Conservation (phyloP, 1,140 invertebrate species). For the Samia ricini region DNA sequence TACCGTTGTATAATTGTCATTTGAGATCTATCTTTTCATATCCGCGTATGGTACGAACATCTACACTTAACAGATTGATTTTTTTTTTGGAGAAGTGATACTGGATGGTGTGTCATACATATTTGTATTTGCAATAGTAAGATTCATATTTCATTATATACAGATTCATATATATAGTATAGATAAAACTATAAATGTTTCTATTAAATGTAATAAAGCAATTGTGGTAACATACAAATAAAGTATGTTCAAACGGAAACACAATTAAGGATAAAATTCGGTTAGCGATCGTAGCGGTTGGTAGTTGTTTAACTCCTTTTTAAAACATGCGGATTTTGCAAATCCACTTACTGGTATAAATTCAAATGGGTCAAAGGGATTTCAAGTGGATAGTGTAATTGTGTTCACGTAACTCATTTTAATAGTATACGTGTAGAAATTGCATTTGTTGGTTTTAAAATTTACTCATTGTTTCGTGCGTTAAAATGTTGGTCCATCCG, state of each 20-base stretch:
- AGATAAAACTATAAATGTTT: not conserved
- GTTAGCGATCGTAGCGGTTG: conserved; percentile 51
- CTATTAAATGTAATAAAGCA: not conserved
- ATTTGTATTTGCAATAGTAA: too few species aligned
- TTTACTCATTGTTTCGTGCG: too few species aligned
- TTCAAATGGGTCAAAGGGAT: conserved; percentile 16
- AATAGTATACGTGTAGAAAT: not conserved
- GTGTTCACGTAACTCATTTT: conserved; percentile 5
- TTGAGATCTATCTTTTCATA: too few species aligned
- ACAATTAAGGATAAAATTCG: conserved; percentile 43
- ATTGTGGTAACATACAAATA: conserved; percentile 8
- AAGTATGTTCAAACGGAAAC: not conserved
- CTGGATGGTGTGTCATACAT: not conserved
- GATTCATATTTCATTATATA: too few species aligned
- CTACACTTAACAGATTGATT: not conserved
- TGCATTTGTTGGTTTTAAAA: not conserved
- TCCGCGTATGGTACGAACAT: too few species aligned
- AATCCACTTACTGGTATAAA: conserved; percentile 26
- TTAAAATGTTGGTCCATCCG: too few species aligned
- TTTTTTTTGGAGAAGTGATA: not conserved
- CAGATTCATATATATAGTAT: too few species aligned
- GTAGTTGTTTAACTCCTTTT: conserved; percentile 45
- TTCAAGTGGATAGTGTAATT: conserved; percentile 16
- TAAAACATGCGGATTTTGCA: conserved; percentile 33
- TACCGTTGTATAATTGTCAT: too few species aligned